Base-by-base conservation (phyloP, 2,797 vertebrate species). In the Echiichthys vipera region DNA sequence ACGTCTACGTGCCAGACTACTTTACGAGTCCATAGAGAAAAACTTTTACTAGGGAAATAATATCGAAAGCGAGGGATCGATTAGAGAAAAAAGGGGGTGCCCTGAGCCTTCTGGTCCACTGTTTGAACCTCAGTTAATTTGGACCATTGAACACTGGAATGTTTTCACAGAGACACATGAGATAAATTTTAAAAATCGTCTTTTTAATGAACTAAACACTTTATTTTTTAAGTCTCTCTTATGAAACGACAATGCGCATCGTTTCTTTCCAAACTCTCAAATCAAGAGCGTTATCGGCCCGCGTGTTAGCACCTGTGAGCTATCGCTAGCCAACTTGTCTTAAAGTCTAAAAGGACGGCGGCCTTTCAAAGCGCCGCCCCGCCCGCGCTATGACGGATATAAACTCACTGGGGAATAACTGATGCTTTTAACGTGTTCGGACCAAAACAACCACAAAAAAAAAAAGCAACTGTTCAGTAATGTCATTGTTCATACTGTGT, bases 131-230 rank as follows among this genome's bases (percentile, higher is more conserved):
- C 32, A 46, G 36, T 58, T 43, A 70, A 68, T 29, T 57, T 65
- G 83, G 78, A 78, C 65, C 30, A 20, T 74, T 78, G 59, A 92
- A 93, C 93, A 93, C 93, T 94, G 92, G 93, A 93, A 90, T 81
- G 69, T 84, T 84, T 78, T 64, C 65, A 63, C 24, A 83, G 54
- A 78, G 51, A 73, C 15, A 7, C 30, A 14, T 22, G 54, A 47
- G 29, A 83, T 8, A 74, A 51, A 65, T 72, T 81, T 73, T 29
- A 77, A 55, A 46, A 55, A 46, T 47, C 34, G 66, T 78, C 78
- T 81, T 84, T n/a, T 78, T 67, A 74, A 71, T 75, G 6, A 78
- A 77, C 78, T 78, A 62, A 88, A 74, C 47, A 62, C 55, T 74
- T 86, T 43, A 62, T 76, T 71, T 75, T 73, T 74, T 46, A 8